A percentile compares a stretch with the other conserved stretches of the same genome.
Conservation (phyloP, 2,888 invertebrate genomes). For the Chrysomela aeneicollis region DNA sequence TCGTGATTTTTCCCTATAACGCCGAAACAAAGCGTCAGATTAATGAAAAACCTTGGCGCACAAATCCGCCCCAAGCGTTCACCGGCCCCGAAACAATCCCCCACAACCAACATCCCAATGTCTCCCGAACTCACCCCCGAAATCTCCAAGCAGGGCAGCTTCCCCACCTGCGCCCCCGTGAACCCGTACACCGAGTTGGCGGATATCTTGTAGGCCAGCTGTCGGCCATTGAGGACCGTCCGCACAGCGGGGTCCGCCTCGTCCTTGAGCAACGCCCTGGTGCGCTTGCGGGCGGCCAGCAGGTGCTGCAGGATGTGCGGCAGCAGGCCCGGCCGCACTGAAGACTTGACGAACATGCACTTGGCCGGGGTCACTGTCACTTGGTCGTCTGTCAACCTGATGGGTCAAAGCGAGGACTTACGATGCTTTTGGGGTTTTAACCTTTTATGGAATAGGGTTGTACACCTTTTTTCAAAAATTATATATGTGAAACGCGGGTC, state of each 20-base stretch:
- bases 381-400: constrained; percentile 71
- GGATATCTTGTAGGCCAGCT: constrained; percentile 96
- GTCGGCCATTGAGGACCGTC: constrained; percentile 95
- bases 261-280: constrained; percentile 92
- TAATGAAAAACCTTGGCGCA: no score
- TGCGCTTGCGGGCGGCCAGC: constrained; percentile 89
- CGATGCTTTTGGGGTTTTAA: constrained; percentile 5
- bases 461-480: no score
- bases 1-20: no score
- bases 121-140: constrained; percentile 80
- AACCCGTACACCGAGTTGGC: constrained; percentile 99
- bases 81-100: no score
- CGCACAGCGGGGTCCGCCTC: constrained; percentile 94
- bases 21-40: no score
- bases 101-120: no score
- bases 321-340: constrained; percentile 87
- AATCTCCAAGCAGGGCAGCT: constrained; percentile 94
- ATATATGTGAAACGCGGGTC: no score
- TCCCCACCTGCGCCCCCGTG: constrained; percentile 98
- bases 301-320: constrained; percentile 96
- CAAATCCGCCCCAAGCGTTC: no score
- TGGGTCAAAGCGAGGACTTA: constrained; percentile 27
- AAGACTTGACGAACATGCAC: constrained; percentile 87
- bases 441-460: no score
- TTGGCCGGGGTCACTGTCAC: constrained; percentile 90